Evolutionary conservation across 2,888 invertebrate genomes (phyloP).

Genomic region (Drosophila histrio): DNA sequence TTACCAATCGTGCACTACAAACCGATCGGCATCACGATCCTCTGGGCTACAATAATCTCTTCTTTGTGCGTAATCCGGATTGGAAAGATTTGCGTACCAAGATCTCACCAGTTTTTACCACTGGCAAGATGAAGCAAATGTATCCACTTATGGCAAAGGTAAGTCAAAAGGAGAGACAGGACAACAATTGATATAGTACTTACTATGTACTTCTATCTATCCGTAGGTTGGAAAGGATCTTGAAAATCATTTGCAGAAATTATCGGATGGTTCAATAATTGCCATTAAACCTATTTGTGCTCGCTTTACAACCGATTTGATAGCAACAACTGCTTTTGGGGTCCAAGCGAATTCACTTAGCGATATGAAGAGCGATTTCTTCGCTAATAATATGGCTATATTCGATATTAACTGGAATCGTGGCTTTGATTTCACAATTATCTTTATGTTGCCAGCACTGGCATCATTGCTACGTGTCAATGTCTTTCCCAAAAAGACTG

Average conservation of each 20-base stretch:
- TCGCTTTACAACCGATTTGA: constrained; percentile 82
- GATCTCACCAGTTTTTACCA: constrained; percentile 84
- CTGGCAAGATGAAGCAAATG: constrained; percentile 82
- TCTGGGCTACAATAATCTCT: constrained; percentile 83
- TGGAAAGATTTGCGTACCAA: constrained; percentile 84
- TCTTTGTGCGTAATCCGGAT: constrained; percentile 82
- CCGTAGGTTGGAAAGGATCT: constrained; percentile 61
- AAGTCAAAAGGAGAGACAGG: not conserved
- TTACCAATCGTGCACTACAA: constrained; percentile 77
- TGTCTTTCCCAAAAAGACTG: constrained; percentile 53
- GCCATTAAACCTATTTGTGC: constrained; percentile 51
- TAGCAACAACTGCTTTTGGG: constrained; percentile 84
- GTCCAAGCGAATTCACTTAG: constrained; percentile 82
- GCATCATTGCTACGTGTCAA: constrained; percentile 52
- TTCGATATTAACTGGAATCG: constrained; percentile 50
- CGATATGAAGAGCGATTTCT: constrained; percentile 81
- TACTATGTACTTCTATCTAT: not conserved
- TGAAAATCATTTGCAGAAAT: constrained; percentile 29
- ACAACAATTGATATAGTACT: too few relatives aligned
- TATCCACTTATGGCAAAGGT: constrained; percentile 78
- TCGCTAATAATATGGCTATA: constrained; percentile 56
- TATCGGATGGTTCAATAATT: constrained; percentile 5
- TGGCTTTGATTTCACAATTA: constrained; percentile 50
- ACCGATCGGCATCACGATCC: constrained; percentile 79
- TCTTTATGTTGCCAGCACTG: constrained; percentile 67